Evolutionary conservation across 1,140 invertebrate genomes (phyloP).

Genomic region (Orchestia grillus): DNA sequence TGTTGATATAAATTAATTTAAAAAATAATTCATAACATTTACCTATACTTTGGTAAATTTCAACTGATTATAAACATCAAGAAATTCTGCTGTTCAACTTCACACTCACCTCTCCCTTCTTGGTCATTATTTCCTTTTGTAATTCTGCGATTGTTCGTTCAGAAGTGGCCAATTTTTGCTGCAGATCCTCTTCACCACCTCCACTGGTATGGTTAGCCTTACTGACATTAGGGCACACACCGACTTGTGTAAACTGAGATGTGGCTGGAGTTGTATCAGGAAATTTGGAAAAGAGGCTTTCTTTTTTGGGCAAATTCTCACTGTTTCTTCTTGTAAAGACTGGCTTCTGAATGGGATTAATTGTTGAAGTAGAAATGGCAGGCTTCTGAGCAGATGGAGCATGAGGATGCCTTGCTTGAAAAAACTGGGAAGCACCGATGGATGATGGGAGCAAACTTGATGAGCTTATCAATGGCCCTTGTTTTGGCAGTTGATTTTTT

Average conservation of each 20-base stretch:
- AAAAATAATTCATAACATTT: background rate
- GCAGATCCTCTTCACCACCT: background rate
- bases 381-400: background rate
- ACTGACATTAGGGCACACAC: background rate
- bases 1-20: background rate
- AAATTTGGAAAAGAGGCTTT: background rate
- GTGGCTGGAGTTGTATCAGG: background rate
- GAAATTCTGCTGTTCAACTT: background rate
- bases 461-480: background rate
- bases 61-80: background rate
- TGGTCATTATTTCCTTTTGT: constrained; percentile 38
- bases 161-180: background rate
- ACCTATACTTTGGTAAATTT: background rate
- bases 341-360: background rate
- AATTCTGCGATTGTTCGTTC: background rate
- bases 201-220: background rate
- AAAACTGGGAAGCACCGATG: background rate
- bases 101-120: background rate
- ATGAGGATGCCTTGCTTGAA: background rate
- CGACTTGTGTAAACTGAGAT: background rate
- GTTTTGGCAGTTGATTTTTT: background rate
- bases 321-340: background rate
- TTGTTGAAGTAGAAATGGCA: background rate
- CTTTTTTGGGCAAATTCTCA: background rate
- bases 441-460: background rate